These are phyloP conservation scores for Tapirus indicus DNA, from an alignment of 2,797 vertebrate genomes.

Conservation along the genomic window DNA sequence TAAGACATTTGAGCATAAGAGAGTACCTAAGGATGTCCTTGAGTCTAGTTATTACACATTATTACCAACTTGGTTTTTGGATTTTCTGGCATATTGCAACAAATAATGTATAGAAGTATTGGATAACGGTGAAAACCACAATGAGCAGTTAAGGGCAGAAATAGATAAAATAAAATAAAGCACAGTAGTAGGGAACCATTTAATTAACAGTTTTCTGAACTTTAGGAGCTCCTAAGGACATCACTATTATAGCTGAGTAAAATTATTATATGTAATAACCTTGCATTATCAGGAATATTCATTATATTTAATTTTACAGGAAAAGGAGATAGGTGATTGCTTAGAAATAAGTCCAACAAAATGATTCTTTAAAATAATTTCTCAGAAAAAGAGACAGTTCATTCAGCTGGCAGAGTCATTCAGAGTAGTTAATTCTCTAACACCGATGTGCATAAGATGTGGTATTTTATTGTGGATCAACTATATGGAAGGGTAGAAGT, in stretches of 20 bases:
- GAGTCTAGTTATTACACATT: not conserved
- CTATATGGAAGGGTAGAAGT: not conserved
- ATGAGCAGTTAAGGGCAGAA: not conserved
- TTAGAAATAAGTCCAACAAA: slow-evolving; percentile 20
- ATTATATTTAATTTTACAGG: not conserved
- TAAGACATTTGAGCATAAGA: not conserved
- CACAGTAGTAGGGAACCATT: not conserved
- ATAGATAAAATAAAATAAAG: not conserved
- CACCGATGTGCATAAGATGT: not conserved
- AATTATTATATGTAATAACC: not conserved
- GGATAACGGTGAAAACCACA: not conserved
- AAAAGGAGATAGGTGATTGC: not conserved
- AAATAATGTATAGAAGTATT: not conserved
- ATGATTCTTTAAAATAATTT: slow-evolving; percentile 24
- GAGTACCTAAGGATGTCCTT: not conserved
- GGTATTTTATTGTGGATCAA: not conserved
- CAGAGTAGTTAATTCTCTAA: not conserved
- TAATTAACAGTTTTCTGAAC: not conserved
- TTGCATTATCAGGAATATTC: not conserved
- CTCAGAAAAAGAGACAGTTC: not conserved
- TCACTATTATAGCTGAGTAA: not conserved
- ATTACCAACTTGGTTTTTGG: not conserved
- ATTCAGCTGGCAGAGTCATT: not conserved
- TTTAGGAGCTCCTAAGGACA: not conserved
- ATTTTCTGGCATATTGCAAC: not conserved